Evolutionary conservation across 2,113 vertebrate species (phyloP).

Genomic region (Cynopterus brachyotis): DNA sequence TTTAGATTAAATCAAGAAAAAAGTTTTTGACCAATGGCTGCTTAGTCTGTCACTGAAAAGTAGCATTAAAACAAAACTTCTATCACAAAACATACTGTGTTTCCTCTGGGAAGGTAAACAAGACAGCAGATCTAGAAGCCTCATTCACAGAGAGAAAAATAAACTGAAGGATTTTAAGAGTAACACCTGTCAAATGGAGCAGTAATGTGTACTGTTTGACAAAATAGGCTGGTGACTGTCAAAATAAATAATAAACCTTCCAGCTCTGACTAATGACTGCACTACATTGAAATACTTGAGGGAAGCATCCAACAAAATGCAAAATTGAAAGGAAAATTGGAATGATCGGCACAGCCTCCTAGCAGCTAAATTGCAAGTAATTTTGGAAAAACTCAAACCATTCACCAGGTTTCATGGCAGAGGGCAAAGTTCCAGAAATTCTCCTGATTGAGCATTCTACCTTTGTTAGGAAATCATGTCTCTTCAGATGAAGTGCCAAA

Average conservation of each 20-base stretch:
- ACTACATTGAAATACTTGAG: neutral
- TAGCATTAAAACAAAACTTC: constrained; percentile 40
- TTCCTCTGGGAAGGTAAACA: constrained; percentile 37
- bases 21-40: neutral
- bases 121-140: neutral
- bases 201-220: constrained; percentile 29
- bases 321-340: constrained; percentile 57
- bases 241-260: constrained; percentile 67
- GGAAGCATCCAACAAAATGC: constrained; percentile 46
- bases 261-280: constrained; percentile 54
- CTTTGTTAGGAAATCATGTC: constrained; percentile 38
- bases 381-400: constrained; percentile 56
- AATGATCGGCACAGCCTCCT: neutral
- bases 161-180: neutral
- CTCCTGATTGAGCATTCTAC: constrained; percentile 46
- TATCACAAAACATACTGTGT: neutral
- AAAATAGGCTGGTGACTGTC: constrained; percentile 61
- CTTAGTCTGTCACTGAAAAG: constrained; percentile 39
- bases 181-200: constrained; percentile 61
- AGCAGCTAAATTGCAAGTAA: constrained; percentile 46
- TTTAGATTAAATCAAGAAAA: constrained; percentile 28
- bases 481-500: neutral
- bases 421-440: constrained; percentile 31
- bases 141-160: neutral
- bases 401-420: constrained; percentile 20